phyloP scores from a whole-genome alignment of 2,888 invertebrate species.

The Crepidodera aurea region DNA sequence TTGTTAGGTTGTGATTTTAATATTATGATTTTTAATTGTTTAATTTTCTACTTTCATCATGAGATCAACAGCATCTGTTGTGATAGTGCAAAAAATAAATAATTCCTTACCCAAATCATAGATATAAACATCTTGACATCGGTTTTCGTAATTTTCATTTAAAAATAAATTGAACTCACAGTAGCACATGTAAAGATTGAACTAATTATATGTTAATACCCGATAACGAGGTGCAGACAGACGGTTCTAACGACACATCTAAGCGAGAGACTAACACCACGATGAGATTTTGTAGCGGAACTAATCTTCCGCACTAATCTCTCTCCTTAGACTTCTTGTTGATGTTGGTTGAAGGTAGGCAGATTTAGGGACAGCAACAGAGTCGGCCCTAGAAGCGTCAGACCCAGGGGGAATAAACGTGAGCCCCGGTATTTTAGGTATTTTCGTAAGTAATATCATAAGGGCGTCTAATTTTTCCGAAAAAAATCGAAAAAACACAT shows the following conservation, averaged over 20 bases:
- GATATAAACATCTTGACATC: conserved; percentile 13
- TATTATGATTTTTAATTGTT: too few species aligned
- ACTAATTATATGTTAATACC: too few species aligned
- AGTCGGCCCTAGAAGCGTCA: neutral
- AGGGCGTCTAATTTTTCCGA: too few species aligned
- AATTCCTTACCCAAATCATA: conserved; percentile 17
- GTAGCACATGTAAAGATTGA: too few species aligned
- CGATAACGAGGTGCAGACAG: neutral
- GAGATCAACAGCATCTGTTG: too few species aligned
- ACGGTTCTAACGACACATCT: neutral
- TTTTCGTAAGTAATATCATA: too few species aligned
- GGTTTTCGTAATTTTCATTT: conserved; percentile 5
- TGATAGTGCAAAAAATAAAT: too few species aligned
- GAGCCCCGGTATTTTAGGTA: too few species aligned
- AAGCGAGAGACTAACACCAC: neutral
- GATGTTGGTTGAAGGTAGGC: neutral
- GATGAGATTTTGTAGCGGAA: conserved; percentile 8
- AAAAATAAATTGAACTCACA: neutral
- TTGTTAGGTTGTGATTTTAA: too few species aligned
- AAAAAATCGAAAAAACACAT: too few species aligned
- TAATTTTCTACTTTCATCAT: too few species aligned
- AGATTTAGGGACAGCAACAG: conserved; percentile 2
- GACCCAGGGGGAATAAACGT: too few species aligned
- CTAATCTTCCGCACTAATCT: conserved; percentile 11
- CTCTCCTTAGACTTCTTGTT: neutral